Base-by-base conservation (phyloP, 2,797 vertebrate genomes). In the Delichon dasypus region DNA sequence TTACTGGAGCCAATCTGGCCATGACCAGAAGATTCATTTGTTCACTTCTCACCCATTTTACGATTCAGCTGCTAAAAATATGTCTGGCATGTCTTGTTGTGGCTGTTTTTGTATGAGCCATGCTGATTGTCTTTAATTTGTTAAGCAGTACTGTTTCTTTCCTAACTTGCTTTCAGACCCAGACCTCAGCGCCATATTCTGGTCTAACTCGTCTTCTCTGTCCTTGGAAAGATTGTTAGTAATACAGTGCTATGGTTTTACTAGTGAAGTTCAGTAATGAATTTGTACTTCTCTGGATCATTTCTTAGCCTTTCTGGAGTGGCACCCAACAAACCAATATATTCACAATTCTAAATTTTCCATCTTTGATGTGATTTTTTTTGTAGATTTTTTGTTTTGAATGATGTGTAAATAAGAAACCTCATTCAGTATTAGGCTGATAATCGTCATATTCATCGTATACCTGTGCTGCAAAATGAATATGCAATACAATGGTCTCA, bases 31-130 rank as follows among this genome's bases (percentile, higher is more conserved):
- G 45, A 50, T 40, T 67, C 2, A 13, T 29, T 40, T 85, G 23
- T 71, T 73, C 30, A 25, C 42, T 55, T 74, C 22, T 88, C 29
- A 21, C 34, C 19, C 53, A 3, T 34, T 77, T 83, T 70, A 48
- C 0, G 2, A 48, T 44, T 45, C 40, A 65, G 19, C 55, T 62
- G 36, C 75, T 89, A 48, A 66, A 82, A 85, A 32, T 67, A 42
- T 7, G 3, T 34, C 11, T 67, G 36, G 19, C 18, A 51, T 0
- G 0, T 73, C 47, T 74, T 3, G 1, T 44, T 36, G 12, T n/a
- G 62, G 45, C 36, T 2, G 2, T 50, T 90, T 73, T 32, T 9
- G 3, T 40, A 7, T 26, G 27, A 72, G n/a, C 40, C 14, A 7
- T 47, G 54, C 50, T 50, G 34, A 18, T 42, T 73, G 40, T 36